Conservation (phyloP, 2,113 vertebrate genomes). For the Larimichthys polyactis region DNA sequence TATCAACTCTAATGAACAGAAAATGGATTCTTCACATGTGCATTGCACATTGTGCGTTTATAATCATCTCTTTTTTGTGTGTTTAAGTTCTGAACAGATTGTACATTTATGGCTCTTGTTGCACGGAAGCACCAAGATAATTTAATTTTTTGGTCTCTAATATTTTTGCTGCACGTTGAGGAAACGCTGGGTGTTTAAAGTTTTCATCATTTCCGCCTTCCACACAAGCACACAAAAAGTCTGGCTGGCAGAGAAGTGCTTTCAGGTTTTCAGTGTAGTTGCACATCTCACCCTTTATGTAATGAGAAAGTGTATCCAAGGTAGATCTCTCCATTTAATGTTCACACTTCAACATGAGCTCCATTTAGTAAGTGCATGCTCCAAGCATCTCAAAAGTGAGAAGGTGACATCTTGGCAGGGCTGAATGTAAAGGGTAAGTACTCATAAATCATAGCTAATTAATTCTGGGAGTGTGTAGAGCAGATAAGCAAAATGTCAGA, state of each 20-base stretch:
- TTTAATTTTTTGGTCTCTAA: neutral
- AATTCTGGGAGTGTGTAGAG: neutral
- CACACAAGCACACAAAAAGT: neutral
- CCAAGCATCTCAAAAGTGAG: neutral
- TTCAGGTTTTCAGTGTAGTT: neutral
- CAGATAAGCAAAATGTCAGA: neutral
- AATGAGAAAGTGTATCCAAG: neutral
- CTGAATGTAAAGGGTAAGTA: neutral
- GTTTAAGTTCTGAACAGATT: neutral
- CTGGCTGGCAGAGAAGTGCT: neutral
- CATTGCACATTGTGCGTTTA: too few relatives aligned
- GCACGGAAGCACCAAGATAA: neutral
- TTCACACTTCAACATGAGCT: neutral
- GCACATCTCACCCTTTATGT: neutral
- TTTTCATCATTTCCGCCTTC: neutral
- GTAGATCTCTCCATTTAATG: neutral
- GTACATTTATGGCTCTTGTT: neutral
- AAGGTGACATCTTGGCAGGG: neutral
- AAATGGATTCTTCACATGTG: neutral
- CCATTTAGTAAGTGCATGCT: neutral
- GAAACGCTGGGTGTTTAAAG: neutral
- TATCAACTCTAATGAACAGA: neutral
- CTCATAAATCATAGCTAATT: conserved; percentile 12
- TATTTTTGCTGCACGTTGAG: too few relatives aligned
- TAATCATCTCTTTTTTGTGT: neutral